Conservation (phyloP, 2,888 invertebrate genomes). For the Sphaeridia pumilis region DNA sequence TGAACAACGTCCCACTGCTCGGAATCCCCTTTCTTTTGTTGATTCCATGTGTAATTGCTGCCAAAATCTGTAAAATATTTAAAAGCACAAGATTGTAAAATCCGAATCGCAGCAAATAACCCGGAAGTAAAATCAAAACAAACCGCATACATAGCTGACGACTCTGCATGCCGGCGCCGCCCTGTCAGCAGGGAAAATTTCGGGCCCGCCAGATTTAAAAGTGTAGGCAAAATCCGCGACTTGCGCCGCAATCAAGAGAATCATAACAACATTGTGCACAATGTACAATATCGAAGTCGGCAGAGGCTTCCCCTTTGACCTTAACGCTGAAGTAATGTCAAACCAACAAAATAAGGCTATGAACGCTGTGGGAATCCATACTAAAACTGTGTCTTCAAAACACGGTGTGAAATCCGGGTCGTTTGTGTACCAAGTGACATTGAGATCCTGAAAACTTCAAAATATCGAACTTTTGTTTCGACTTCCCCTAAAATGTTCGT, state of each 20-base stretch:
- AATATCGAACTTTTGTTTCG: neutral
- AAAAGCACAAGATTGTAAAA: neutral
- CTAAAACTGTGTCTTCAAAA: conserved; percentile 77
- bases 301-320: neutral
- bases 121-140: neutral
- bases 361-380: conserved; percentile 79
- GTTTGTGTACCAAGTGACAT: conserved; percentile 63
- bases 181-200: conserved; percentile 18
- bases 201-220: neutral
- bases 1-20: conserved; percentile 77
- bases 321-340: neutral
- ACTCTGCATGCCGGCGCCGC: conserved; percentile 17
- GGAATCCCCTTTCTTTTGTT: conserved; percentile 75
- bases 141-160: conserved; percentile 20
- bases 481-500: neutral
- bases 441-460: conserved; percentile 53
- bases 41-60: conserved; percentile 51
- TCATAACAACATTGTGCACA: neutral
- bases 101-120: neutral
- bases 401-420: conserved; percentile 78
- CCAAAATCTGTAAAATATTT: conserved; percentile 2
- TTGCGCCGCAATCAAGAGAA: neutral
- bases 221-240: conserved; percentile 3
- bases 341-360: neutral
- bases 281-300: conserved; percentile 1